Conservation (phyloP, 2,797 vertebrate species). For the Epinephelus awoara region DNA sequence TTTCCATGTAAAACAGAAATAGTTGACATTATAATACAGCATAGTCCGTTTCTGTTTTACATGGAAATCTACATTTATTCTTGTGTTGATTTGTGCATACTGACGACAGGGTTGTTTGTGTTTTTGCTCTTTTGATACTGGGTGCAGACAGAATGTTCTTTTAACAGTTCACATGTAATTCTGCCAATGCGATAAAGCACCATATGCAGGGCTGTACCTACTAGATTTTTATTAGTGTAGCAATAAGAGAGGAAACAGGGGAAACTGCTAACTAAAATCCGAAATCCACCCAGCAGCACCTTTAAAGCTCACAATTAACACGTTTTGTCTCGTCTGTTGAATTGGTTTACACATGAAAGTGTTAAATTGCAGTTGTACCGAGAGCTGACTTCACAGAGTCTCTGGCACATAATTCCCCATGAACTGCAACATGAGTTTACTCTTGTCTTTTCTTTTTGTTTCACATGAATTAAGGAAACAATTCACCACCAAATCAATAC, state of each 20-base stretch:
- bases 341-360: neutral
- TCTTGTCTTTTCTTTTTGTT: neutral
- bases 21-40: conserved; percentile 29
- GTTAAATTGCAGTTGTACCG: neutral
- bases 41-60: conserved; percentile 33
- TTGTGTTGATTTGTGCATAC: conserved; percentile 28
- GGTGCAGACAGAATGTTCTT: conserved; percentile 18
- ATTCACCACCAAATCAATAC: too few species aligned
- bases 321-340: neutral
- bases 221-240: neutral
- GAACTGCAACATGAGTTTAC: neutral
- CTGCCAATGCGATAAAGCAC: neutral
- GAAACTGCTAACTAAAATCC: neutral
- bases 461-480: too few species aligned
- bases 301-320: neutral
- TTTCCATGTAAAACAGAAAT: conserved; percentile 38
- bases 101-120: neutral
- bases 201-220: too few species aligned
- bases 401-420: neutral
- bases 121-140: neutral
- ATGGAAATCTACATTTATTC: conserved; percentile 29
- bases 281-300: too few species aligned
- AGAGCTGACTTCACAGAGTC: neutral
- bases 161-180: conserved; percentile 9
- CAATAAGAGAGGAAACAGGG: neutral